Evolutionary conservation across 2,113 vertebrate species (phyloP), one percentile per base, ranked within the genome.

Genomic region (Cynocephalus volans): DNA sequence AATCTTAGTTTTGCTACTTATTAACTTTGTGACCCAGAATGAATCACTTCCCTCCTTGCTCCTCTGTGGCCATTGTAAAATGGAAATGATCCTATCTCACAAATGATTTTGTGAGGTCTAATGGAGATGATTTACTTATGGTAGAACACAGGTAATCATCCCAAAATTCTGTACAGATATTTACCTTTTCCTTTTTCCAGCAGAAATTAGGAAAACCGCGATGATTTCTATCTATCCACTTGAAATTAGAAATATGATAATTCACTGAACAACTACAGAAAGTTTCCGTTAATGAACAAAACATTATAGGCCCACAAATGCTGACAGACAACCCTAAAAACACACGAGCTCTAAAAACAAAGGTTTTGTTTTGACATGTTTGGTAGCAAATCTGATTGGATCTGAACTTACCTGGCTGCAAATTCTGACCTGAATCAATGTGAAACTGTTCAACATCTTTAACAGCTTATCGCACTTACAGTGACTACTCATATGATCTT

Each of bases 211-310:
- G 73, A 72, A 65, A 96, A 82, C 0, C 70, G 52, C 1, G 90
- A 72, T 14, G 91, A 67, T 81, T 95, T 79, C 36, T 50, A 88
- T 36, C 24, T 92, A 69, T 14, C 12, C 26, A 75, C 18, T 79
- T 82, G n/a, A 89, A 96, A 81, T 67, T 5, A 93, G 72, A 95
- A 87, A 88, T 60, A 82, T 50, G 23, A 84, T 67, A 48, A 94
- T 21, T 94, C 64, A 92, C 18, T 80, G 75, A 83, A 88, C 36
- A 69, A 92, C 56, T 52, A 73, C 4, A 79, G 69, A 84, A 73
- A 8, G 36, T 54, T 96, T 56, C 52, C 11, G 80, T 65, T 84
- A 75, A 56, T 45, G 45, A 69, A 85, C 15, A 85, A 73, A 64
- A 28, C 24, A 2, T 28, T 85, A 50, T 1, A 54, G 24, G 67